These are phyloP conservation scores for Pithys albifrons DNA, from an alignment of 2,113 vertebrate species.

Conservation along the genomic window DNA sequence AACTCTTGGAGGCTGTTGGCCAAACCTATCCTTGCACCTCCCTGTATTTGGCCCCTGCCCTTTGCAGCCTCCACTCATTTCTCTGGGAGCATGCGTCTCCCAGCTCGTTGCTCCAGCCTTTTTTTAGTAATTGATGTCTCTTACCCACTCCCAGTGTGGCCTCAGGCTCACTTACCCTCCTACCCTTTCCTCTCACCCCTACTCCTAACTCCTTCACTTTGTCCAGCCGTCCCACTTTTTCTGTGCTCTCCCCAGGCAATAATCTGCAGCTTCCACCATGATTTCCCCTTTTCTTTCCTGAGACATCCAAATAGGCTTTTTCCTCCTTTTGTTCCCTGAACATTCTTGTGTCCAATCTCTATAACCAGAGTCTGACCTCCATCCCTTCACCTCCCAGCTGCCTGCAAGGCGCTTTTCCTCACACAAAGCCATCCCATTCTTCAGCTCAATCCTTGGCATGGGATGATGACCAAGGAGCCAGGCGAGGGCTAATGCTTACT, in stretches of 20 bases:
- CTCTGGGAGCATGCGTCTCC: fast-evolving
- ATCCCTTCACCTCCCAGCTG: background rate
- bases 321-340: background rate
- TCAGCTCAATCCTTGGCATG: fast-evolving
- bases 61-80: background rate
- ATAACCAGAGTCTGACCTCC: background rate
- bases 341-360: background rate
- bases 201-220: background rate
- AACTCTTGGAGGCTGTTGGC: background rate
- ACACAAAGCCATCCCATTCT: background rate
- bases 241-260: background rate
- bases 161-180: background rate
- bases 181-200: background rate
- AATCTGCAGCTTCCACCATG: background rate
- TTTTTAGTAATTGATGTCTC: background rate
- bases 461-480: background rate
- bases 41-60: background rate
- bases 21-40: background rate
- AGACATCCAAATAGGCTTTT: fast-evolving
- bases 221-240: background rate
- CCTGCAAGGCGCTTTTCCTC: background rate
- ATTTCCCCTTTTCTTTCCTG: background rate
- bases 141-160: background rate
- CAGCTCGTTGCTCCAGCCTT: background rate
- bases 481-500: background rate